Evolutionary conservation across 2,113 vertebrate genomes (phyloP), one percentile per base, ranked within the genome.

Genomic region (Elanus axillaris): DNA sequence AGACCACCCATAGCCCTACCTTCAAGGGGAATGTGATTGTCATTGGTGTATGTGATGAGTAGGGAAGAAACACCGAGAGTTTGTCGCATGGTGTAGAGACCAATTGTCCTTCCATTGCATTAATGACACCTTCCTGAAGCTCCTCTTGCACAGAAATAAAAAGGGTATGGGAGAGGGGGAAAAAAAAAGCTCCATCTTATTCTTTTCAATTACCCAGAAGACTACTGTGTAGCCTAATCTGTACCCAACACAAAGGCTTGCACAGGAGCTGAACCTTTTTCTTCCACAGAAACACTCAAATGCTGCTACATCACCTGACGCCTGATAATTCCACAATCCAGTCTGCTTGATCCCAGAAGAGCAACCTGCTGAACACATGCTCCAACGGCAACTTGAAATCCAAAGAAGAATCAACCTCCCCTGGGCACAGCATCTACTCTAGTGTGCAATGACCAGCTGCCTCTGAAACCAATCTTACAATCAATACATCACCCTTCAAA

Each of bases 1-100:
- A 48, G 63, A 23, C 20, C 45, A 68, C 36, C 23, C n/a, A 9
- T 0, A 55, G 38, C 20, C 42, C 26, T 7, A 16, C 11, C 55
- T 74, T 68, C 31, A 5, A 42, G 19, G 20, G 6, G 23, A 38
- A 4, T 1, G 6, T 0, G 3, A 48, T 13, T 13, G 52, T 36
- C 56, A 67, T 7, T 4, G 27, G 10, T 34, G 14, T 6, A 32
- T 6, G 13, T 9, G 22, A n/a, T 18, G 19, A 78, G 31, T 1
- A 53, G 36, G 38, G 52, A 75, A 50, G 12, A 67, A 79, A 72
- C 11, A 15, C 43, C 40, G 36, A 40, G 45, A 18, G 20, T 16
- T 20, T 23, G 40, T 20, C 6, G 4, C 0, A 36, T 3, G 8
- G 26, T 20, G 12, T 22, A 83, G 58, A 64, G 53, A 71, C 16